A percentile compares a stretch with the other conserved stretches of the same genome.
phyloP scores from a whole-genome alignment of 2,113 vertebrate species.

The Atherinomorus stipes region DNA sequence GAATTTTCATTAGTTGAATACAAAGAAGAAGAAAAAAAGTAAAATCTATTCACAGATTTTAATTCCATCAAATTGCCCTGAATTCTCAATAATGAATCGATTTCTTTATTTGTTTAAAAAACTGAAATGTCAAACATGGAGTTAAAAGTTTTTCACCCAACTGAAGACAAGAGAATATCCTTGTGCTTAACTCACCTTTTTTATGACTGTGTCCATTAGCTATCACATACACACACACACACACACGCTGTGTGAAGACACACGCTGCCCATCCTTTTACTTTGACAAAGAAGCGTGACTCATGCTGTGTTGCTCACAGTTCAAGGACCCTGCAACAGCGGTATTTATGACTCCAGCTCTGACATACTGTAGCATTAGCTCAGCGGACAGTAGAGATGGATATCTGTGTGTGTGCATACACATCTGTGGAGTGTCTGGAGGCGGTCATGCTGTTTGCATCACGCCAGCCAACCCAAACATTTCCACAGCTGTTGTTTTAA shows the following conservation, averaged over 20 bases:
- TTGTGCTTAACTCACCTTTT: background rate
- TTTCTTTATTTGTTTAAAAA: too few species aligned
- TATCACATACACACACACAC: background rate
- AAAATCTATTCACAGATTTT: too few species aligned
- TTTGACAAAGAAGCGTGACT: slow-evolving; percentile 33
- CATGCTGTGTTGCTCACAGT: slow-evolving; percentile 17
- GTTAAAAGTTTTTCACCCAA: too few species aligned
- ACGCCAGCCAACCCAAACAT: slow-evolving; percentile 51
- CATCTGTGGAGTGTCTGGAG: slow-evolving; percentile 52
- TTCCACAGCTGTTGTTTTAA: slow-evolving; percentile 58
- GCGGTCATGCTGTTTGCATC: slow-evolving; percentile 46
- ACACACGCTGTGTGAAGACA: background rate
- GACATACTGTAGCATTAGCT: slow-evolving; percentile 23
- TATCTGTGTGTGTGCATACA: slow-evolving; percentile 15
- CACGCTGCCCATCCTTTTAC: slow-evolving; percentile 2
- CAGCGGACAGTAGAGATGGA: slow-evolving; percentile 6
- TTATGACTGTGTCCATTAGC: background rate
- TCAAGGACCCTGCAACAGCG: slow-evolving; percentile 38
- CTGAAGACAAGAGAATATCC: background rate
- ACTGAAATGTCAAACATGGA: too few species aligned
- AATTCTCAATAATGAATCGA: too few species aligned
- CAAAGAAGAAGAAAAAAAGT: too few species aligned
- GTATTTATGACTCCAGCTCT: slow-evolving; percentile 27
- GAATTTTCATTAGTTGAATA: too few species aligned
- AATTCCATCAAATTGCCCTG: too few species aligned